Percentiles rank a stretch among this genome's conserved stretches.
These are phyloP conservation scores for Choloepus hoffmanni DNA, from an alignment of 2,113 vertebrate species.

Conservation along the genomic window DNA sequence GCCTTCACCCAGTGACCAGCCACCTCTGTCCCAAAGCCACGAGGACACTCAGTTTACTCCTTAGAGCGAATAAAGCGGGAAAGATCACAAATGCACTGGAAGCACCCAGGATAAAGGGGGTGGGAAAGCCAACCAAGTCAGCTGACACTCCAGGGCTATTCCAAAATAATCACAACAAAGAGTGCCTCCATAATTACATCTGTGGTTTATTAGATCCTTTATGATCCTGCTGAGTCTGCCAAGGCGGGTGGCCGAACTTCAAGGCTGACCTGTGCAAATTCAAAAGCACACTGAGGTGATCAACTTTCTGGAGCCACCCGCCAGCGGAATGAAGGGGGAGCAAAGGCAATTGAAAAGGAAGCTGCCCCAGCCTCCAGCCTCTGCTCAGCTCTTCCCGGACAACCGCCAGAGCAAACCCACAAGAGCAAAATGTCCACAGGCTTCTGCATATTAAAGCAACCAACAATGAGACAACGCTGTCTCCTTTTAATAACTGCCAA, in stretches of 20 bases:
- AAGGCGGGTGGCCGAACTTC: neutral
- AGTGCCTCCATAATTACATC: rapidly evolving
- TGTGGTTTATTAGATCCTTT: neutral
- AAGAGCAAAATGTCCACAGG: rapidly evolving
- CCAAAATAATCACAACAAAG: neutral
- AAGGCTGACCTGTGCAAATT: neutral
- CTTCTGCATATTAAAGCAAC: neutral
- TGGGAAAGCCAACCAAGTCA: neutral
- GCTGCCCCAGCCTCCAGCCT: neutral
- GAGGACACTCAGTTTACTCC: rapidly evolving
- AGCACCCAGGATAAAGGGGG: neutral
- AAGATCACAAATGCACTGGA: rapidly evolving
- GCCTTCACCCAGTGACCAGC: neutral
- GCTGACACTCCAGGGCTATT: too few species aligned
- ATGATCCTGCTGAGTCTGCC: neutral
- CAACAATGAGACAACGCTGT: neutral
- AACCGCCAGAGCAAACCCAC: rapidly evolving
- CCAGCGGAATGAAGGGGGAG: neutral
- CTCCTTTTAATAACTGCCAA: neutral
- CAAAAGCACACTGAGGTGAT: neutral
- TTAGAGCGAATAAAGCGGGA: too few species aligned
- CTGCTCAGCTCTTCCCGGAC: neutral
- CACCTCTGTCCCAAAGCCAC: neutral
- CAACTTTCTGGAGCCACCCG: neutral
- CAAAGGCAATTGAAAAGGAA: neutral